Percentiles rank a stretch among this genome's conserved stretches.
These are phyloP conservation scores for Minunthozetes semirufus DNA, from an alignment of 2,888 invertebrate genomes.

Conservation along the genomic window DNA sequence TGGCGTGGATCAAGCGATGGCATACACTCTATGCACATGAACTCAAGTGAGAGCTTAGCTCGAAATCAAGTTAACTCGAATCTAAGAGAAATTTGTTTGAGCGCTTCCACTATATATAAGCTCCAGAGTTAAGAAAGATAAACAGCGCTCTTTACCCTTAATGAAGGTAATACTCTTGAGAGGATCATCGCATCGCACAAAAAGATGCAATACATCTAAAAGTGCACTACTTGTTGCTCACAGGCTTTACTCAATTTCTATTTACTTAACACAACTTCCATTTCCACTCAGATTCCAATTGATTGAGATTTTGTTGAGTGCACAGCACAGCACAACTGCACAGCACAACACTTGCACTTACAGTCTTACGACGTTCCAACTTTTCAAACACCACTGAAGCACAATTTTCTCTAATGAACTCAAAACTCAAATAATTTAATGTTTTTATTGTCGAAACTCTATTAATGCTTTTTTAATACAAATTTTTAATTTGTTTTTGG, in stretches of 20 bases:
- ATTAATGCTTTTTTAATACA: neutral
- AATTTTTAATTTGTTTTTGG: neutral
- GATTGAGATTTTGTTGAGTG: constrained; percentile 20
- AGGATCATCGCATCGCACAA: constrained; percentile 29
- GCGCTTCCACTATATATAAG: constrained; percentile 17
- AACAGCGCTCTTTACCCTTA: constrained; percentile 29
- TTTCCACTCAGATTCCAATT: constrained; percentile 19
- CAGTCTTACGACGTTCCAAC: neutral
- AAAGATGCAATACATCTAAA: neutral
- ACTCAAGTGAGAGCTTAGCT: constrained; percentile 12
- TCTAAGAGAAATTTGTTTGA: constrained; percentile 11
- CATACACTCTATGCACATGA: neutral
- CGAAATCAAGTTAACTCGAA: constrained; percentile 9
- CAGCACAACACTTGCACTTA: neutral
- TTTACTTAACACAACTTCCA: constrained; percentile 13
- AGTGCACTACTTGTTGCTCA: constrained; percentile 22
- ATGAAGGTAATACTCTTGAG: constrained; percentile 32
- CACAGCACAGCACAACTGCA: too few relatives aligned
- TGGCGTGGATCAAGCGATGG: neutral
- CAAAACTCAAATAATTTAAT: too few relatives aligned
- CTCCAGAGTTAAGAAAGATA: constrained; percentile 26
- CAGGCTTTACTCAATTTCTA: neutral
- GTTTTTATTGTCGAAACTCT: too few relatives aligned
- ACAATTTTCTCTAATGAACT: neutral
- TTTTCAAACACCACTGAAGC: neutral